A percentile compares a stretch with the other conserved stretches of the same genome.
Evolutionary conservation across 2,888 invertebrate species (phyloP).

Genomic region (Sarcophaga variegata): DNA sequence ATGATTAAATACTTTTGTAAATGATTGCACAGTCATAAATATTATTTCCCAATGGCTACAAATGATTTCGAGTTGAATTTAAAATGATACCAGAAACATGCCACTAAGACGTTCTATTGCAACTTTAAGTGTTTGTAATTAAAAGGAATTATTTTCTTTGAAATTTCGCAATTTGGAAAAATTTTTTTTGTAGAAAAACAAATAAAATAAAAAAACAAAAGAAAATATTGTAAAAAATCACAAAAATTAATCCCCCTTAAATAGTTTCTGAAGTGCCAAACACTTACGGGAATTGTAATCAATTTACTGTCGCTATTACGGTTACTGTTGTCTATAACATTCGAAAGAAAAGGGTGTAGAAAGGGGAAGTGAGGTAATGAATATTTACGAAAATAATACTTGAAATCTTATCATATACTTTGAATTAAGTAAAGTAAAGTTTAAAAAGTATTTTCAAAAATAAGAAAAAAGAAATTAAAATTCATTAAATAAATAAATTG

Average conservation of each 20-base stretch:
- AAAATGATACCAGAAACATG: too few species aligned
- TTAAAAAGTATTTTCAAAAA: neutral
- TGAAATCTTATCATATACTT: slow-evolving; percentile 23
- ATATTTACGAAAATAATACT: slow-evolving; percentile 19
- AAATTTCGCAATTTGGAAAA: neutral
- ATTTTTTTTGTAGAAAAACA: neutral
- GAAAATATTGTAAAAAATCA: neutral
- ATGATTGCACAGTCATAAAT: too few species aligned
- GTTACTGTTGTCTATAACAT: neutral
- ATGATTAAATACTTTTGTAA: too few species aligned
- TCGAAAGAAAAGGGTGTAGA: neutral
- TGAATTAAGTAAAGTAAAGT: neutral
- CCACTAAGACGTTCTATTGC: neutral
- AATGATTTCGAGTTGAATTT: too few species aligned
- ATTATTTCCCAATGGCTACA: too few species aligned
- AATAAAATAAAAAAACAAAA: neutral
- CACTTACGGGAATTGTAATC: slow-evolving; percentile 37
- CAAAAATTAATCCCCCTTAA: slow-evolving; percentile 29
- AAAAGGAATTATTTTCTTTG: neutral
- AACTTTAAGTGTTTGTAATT: neutral
- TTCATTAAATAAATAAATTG: neutral
- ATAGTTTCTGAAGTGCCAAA: slow-evolving; percentile 31
- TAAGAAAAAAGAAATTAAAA: neutral
- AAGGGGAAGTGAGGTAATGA: neutral
- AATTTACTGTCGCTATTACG: slow-evolving; percentile 1